Evolutionary conservation across 2,888 invertebrate genomes (phyloP).

Genomic region (Anodontia alba): DNA sequence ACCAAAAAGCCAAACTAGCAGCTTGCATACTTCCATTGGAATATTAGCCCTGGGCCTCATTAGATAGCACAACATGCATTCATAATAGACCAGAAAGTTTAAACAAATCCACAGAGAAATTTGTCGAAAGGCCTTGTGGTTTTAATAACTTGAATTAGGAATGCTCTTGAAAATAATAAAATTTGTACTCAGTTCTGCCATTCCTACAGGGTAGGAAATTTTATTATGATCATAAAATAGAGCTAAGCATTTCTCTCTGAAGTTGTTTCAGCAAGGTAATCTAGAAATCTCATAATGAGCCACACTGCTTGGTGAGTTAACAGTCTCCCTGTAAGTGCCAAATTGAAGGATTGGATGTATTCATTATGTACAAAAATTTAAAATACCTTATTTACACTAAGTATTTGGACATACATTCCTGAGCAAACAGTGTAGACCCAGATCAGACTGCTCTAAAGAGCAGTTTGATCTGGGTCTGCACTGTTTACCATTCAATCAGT

Average conservation of each 20-base stretch:
- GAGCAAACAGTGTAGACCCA: no score
- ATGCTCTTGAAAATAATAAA: slow-evolving; percentile 55
- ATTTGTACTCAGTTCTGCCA: slow-evolving; percentile 59
- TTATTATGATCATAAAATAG: slow-evolving; percentile 63
- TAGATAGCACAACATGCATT: not conserved
- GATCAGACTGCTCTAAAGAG: no score
- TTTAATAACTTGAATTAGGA: slow-evolving; percentile 60
- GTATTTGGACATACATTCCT: no score
- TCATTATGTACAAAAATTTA: no score
- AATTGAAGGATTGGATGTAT: not conserved
- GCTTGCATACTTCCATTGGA: not conserved
- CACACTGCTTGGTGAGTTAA: not conserved
- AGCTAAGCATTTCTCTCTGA: slow-evolving; percentile 34
- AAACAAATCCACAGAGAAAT: slow-evolving; percentile 12
- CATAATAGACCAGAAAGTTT: not conserved
- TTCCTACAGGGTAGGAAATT: slow-evolving; percentile 47
- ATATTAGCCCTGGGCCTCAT: not conserved
- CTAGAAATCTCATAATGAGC: not conserved
- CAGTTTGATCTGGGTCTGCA: no score
- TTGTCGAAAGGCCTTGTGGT: slow-evolving; percentile 48
- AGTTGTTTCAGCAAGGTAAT: not conserved
- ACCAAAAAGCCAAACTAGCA: not conserved
- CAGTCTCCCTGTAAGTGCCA: not conserved
- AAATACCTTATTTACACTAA: no score
- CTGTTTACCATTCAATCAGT: no score